A percentile compares a stretch with the other conserved stretches of the same genome.
These are phyloP conservation scores for Pithys albifrons DNA, from an alignment of 2,113 vertebrate species.

Conservation along the genomic window DNA sequence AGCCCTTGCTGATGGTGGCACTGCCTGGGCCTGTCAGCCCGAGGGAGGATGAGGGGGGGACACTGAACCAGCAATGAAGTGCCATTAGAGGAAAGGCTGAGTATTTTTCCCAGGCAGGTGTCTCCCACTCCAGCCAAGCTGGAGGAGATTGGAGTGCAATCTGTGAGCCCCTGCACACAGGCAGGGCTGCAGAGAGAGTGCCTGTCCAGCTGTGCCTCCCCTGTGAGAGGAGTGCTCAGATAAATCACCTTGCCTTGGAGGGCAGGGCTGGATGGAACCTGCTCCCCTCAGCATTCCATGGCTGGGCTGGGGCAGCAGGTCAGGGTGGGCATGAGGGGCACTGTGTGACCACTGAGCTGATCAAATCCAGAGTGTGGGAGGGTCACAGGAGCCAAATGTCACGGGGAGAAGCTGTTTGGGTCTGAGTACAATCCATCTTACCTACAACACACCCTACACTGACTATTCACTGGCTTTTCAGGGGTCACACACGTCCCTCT, in stretches of 20 bases:
- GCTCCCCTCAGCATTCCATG: background rate
- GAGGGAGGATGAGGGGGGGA: background rate
- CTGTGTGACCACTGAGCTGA: background rate
- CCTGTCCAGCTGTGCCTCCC: background rate
- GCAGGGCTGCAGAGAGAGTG: background rate
- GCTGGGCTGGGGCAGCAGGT: background rate
- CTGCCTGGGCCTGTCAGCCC: background rate
- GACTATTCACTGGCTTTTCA: background rate
- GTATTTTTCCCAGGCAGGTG: background rate
- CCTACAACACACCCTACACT: accelerated
- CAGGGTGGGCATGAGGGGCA: background rate
- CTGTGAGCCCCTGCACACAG: background rate
- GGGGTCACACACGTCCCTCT: background rate
- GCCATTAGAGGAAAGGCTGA: background rate
- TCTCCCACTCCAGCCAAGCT: background rate
- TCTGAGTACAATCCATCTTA: background rate
- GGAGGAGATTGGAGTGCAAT: background rate
- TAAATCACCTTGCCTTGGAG: accelerated
- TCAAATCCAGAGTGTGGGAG: background rate
- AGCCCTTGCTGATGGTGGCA: background rate
- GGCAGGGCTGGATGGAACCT: background rate
- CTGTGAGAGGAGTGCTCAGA: accelerated
- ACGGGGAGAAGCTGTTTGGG: too few species aligned
- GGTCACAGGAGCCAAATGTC: too few species aligned
- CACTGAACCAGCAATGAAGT: background rate